Evolutionary conservation across 2,797 vertebrate genomes (phyloP).

Genomic region (Argya squamiceps): DNA sequence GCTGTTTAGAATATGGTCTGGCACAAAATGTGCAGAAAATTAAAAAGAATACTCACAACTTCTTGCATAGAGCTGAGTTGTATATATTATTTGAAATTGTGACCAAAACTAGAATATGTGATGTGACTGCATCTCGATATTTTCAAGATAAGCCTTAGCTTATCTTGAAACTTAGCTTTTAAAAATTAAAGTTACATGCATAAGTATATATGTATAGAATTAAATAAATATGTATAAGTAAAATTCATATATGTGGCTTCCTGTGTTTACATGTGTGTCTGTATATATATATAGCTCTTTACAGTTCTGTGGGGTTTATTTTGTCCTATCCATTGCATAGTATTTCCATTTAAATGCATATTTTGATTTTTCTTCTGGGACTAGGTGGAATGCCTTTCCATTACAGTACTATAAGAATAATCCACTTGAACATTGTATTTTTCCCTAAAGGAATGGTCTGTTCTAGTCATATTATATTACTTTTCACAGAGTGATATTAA

Average conservation of each 20-base stretch:
- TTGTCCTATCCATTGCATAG: slow-evolving; percentile 61
- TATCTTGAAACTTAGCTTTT: background rate
- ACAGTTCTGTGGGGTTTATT: background rate
- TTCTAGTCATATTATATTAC: slow-evolving; percentile 62
- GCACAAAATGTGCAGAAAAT: slow-evolving; percentile 70
- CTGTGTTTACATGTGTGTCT: background rate
- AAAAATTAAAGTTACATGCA: background rate
- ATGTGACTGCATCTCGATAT: slow-evolving; percentile 13
- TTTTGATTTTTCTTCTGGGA: slow-evolving; percentile 75
- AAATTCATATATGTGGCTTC: background rate
- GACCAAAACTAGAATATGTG: background rate
- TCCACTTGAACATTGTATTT: slow-evolving; percentile 72
- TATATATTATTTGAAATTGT: slow-evolving; percentile 55
- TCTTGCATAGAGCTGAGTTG: slow-evolving; percentile 23
- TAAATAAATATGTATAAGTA: background rate
- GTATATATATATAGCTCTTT: background rate
- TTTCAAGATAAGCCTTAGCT: slow-evolving; percentile 10
- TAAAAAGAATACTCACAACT: slow-evolving; percentile 49
- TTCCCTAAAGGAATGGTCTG: slow-evolving; percentile 67
- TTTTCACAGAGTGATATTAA: slow-evolving; percentile 71
- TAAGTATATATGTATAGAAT: background rate
- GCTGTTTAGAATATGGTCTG: slow-evolving; percentile 71
- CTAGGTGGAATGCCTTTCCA: slow-evolving; percentile 60
- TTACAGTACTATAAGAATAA: slow-evolving; percentile 72
- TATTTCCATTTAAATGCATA: slow-evolving; percentile 75